These are phyloP conservation scores for Myopa tessellatipennis DNA, from an alignment of 2,888 invertebrate genomes.

Conservation along the genomic window DNA sequence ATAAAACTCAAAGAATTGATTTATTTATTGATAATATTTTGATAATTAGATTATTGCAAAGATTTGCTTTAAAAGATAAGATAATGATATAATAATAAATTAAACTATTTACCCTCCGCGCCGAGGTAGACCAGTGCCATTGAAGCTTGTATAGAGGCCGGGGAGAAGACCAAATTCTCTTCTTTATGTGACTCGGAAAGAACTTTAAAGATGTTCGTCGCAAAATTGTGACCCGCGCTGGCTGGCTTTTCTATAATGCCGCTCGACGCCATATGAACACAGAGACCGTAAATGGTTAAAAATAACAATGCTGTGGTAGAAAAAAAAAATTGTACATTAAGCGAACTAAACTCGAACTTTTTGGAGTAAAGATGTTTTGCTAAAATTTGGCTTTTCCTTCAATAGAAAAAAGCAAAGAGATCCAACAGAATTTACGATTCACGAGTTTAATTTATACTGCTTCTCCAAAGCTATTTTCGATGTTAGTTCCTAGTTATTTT, in stretches of 20 bases:
- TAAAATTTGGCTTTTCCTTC: too few relatives aligned
- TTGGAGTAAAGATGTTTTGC: too few relatives aligned
- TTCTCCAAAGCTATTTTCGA: too few relatives aligned
- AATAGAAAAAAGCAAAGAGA: too few relatives aligned
- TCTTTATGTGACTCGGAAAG: conserved; percentile 43
- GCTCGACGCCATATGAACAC: conserved; percentile 40
- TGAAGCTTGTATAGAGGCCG: conserved; percentile 76
- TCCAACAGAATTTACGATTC: too few relatives aligned
- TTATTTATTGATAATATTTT: too few relatives aligned
- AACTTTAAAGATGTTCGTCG: conserved; percentile 53
- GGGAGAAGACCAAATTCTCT: conserved; percentile 59
- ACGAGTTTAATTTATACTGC: too few relatives aligned
- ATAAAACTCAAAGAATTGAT: too few relatives aligned
- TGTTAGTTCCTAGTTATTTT: too few relatives aligned
- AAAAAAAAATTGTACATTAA: background rate
- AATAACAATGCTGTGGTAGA: background rate
- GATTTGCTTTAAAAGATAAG: too few relatives aligned
- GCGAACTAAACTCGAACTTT: background rate
- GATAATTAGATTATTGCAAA: too few relatives aligned
- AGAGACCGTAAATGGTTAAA: background rate
- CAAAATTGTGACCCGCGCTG: conserved; percentile 54
- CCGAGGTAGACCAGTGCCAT: conserved; percentile 79
- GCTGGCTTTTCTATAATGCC: conserved; percentile 48
- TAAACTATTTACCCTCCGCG: conserved; percentile 69
- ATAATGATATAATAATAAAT: too few relatives aligned